Percentiles rank a stretch among this genome's conserved stretches.
These are phyloP conservation scores for Phyllotreta cruciferae DNA, from an alignment of 2,888 invertebrate species.

Conservation along the genomic window DNA sequence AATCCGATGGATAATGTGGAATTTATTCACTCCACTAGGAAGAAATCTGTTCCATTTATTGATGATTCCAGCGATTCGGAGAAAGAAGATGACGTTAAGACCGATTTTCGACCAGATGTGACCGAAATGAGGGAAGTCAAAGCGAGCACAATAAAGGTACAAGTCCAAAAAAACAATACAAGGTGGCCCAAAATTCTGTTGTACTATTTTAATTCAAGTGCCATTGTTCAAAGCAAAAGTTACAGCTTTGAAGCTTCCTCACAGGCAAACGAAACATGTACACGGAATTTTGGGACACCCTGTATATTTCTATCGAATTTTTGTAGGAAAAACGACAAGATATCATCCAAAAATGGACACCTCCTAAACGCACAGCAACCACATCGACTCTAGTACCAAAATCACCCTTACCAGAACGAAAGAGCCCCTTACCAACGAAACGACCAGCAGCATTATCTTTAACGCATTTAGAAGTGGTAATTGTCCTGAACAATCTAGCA, in stretches of 20 bases:
- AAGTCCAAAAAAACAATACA: no score
- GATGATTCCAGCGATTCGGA: constrained; percentile 39
- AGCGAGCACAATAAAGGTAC: constrained; percentile 25
- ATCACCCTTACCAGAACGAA: constrained; percentile 35
- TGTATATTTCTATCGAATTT: not conserved
- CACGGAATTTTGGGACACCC: no score
- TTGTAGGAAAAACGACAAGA: constrained; percentile 31
- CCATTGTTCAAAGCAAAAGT: no score
- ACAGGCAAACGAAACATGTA: no score
- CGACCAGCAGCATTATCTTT: constrained; percentile 24
- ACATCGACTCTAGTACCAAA: constrained; percentile 28
- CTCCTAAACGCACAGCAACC: constrained; percentile 24
- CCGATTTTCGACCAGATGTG: constrained; percentile 7
- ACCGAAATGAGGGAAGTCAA: constrained; percentile 25
- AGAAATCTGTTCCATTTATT: constrained; percentile 30
- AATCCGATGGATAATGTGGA: constrained; percentile 32
- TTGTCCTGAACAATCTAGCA: constrained; percentile 1
- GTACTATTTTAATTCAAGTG: no score
- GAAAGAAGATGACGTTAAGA: constrained; percentile 29
- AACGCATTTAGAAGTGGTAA: constrained; percentile 36
- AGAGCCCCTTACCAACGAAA: constrained; percentile 26
- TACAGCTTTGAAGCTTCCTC: no score
- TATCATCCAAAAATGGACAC: constrained; percentile 37
- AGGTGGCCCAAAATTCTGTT: no score
- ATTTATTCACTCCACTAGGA: constrained; percentile 28